Evolutionary conservation across 2,113 vertebrate genomes (phyloP).

Genomic region (Oryzias celebensis): DNA sequence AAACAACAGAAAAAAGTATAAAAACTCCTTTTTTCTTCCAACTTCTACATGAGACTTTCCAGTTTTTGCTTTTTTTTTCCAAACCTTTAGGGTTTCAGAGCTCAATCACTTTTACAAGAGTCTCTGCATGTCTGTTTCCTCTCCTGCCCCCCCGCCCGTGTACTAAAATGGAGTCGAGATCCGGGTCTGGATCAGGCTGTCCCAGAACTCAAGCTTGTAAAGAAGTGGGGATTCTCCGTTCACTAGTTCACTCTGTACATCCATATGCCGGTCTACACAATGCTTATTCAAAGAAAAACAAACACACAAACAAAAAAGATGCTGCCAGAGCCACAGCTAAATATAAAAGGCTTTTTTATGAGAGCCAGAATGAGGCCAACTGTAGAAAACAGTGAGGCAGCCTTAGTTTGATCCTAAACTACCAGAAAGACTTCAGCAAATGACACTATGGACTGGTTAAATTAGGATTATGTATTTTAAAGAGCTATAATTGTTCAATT

Average conservation of each 20-base stretch:
- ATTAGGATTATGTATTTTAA: background rate
- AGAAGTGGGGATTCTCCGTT: slow-evolving; percentile 56
- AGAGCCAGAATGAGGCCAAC: slow-evolving; percentile 26
- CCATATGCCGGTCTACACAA: slow-evolving; percentile 31
- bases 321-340: slow-evolving; percentile 23
- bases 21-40: too few species aligned
- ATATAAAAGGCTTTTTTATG: slow-evolving; percentile 40
- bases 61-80: too few species aligned
- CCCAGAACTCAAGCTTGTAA: slow-evolving; percentile 35
- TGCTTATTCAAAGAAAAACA: slow-evolving; percentile 39
- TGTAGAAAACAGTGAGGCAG: background rate
- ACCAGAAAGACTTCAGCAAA: background rate
- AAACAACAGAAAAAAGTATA: too few species aligned
- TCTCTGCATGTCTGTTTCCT: slow-evolving; percentile 16
- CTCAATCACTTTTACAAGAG: slow-evolving; percentile 3
- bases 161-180: slow-evolving; percentile 30
- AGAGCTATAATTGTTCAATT: background rate
- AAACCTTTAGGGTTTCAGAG: too few species aligned
- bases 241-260: slow-evolving; percentile 18
- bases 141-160: slow-evolving; percentile 20
- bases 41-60: too few species aligned
- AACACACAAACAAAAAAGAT: slow-evolving; percentile 45
- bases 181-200: slow-evolving; percentile 42
- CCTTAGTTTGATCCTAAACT: slow-evolving; percentile 1
- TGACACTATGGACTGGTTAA: background rate